Base-by-base conservation (phyloP, 2,113 vertebrate species). In the Todiramphus chloris region DNA sequence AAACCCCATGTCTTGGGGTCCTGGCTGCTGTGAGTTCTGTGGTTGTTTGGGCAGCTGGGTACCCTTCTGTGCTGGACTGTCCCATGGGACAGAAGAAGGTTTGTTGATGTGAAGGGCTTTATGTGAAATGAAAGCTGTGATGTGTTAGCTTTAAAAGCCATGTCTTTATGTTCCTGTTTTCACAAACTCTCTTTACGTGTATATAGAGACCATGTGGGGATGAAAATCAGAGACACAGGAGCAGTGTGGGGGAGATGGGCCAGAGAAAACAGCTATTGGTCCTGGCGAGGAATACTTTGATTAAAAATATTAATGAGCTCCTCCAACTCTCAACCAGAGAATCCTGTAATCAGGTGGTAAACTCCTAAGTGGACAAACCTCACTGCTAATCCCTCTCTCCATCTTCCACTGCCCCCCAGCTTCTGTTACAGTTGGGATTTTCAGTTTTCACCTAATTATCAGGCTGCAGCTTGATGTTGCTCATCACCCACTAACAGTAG, bases 171-270 rank as follows among this genome's bases (percentile, higher is more conserved):
- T 31, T 46, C 1, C 2, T 37, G 2, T 27, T 19, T 72, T 82
- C 18, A 16, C 16, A 25, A 55, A 1, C 8, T 41, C 28, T 81
- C 21, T 23, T 69, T 9, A 12, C 30, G 3, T 8, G 4, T 37
- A 5, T 41, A 2, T 51, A 14, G 11, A n/a, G 19, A 56, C 2
- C 7, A 25, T 0, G 1, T 8, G 35, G 39, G n/a, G 33, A 30
- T 87, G 39, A 68, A 75, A 68, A 35, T 16, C 20, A 25, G 75
- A 72, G 43, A 16, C 35, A 4, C 27, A 41, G 62, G 31, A 62
- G 35, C 14, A 73, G 39, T 19, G 37, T 18, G 7, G 20, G 23
- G 5, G 23, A 68, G 78, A 48, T 9, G 18, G 17, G 7, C n/a
- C 14, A 28, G 53, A 64, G 58, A 66, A 82, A 85, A 62, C 35